phyloP scores from a whole-genome alignment of 2,797 vertebrate species.

The Nyctalus aviator region DNA sequence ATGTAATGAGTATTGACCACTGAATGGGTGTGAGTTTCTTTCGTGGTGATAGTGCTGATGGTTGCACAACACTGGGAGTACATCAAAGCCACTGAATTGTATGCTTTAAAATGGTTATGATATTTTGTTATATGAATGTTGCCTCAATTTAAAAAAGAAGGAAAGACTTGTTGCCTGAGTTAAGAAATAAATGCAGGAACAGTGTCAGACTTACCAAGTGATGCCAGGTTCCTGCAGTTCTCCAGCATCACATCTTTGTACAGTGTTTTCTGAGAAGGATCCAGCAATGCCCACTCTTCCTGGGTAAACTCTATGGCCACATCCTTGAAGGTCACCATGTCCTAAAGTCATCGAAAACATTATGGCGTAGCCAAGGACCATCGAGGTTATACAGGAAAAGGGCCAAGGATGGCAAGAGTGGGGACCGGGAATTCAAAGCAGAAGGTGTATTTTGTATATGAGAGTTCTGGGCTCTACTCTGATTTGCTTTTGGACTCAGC shows the following conservation, averaged over 20 bases:
- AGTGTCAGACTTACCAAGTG: conserved; percentile 67
- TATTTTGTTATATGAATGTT: neutral
- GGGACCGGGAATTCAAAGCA: neutral
- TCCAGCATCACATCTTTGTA: conserved; percentile 82
- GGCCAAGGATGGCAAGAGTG: neutral
- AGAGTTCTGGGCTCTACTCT: neutral
- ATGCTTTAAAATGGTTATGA: neutral
- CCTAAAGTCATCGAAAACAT: conserved; percentile 59
- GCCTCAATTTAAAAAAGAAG: neutral
- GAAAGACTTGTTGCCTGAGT: neutral
- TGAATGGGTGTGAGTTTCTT: neutral
- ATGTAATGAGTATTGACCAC: neutral
- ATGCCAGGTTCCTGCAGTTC: conserved; percentile 76
- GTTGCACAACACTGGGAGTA: neutral
- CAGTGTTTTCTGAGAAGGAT: conserved; percentile 70
- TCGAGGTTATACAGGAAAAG: neutral
- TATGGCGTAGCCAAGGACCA: neutral
- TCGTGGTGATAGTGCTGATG: neutral
- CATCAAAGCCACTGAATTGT: neutral
- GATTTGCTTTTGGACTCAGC: neutral
- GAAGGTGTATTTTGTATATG: neutral
- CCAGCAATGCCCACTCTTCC: conserved; percentile 80
- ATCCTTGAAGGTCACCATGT: conserved; percentile 80
- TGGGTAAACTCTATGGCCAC: conserved; percentile 81
- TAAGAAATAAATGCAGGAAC: neutral